Evolutionary conservation across 2,797 vertebrate genomes (phyloP).

Genomic region (Kryptolebias ocellatus): DNA sequence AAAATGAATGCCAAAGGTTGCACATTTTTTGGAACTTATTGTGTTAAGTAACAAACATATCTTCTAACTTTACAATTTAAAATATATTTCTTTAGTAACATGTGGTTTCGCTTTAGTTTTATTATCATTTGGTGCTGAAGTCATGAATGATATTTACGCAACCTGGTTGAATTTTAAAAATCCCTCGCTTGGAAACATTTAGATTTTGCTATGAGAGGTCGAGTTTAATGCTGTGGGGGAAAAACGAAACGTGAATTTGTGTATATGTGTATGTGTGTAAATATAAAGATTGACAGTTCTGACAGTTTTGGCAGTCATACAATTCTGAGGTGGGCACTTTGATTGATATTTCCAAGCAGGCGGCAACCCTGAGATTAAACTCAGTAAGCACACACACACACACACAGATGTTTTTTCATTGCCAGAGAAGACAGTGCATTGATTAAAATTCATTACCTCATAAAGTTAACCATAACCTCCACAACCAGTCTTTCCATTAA

Average conservation of each 20-base stretch:
- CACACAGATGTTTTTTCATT: neutral
- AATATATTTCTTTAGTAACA: too few relatives aligned
- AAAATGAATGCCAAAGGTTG: conserved; percentile 1
- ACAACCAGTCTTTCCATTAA: neutral
- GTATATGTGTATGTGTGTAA: conserved; percentile 15
- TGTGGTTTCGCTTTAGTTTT: too few relatives aligned
- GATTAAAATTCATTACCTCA: neutral
- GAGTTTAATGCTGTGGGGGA: neutral
- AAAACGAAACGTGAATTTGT: conserved; percentile 25
- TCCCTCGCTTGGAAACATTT: neutral
- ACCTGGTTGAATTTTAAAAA: neutral
- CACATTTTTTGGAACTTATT: neutral
- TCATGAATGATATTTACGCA: too few relatives aligned
- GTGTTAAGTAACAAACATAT: too few relatives aligned
- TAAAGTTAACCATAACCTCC: neutral
- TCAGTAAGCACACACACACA: conserved; percentile 5
- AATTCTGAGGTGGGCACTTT: conserved; percentile 60
- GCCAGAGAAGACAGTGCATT: neutral
- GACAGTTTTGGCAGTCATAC: conserved; percentile 53
- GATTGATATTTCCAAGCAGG: conserved; percentile 62
- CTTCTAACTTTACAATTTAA: too few relatives aligned
- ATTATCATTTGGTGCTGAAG: too few relatives aligned
- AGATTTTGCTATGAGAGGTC: neutral
- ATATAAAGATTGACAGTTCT: conserved; percentile 55
- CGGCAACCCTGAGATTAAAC: conserved; percentile 60